phyloP scores from a whole-genome alignment of 2,113 vertebrate genomes.

The Pterocles burchelli region DNA sequence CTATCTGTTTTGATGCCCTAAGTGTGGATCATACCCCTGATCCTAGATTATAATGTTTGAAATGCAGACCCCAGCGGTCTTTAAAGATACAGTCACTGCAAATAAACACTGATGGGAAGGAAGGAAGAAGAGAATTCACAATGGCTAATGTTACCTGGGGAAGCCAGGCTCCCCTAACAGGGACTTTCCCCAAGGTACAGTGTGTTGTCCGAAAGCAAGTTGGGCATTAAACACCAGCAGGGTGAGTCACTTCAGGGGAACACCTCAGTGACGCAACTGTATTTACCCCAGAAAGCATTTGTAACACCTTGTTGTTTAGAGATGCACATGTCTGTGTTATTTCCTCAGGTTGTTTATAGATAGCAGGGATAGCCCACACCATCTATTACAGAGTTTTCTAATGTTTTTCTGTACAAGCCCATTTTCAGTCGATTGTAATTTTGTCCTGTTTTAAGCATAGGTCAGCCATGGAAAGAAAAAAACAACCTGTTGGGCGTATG shows the following conservation, averaged over 20 bases:
- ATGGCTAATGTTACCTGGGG: neutral
- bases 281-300: neutral
- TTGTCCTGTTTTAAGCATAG: neutral
- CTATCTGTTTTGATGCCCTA: neutral
- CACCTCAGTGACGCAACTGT: neutral
- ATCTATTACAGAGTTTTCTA: neutral
- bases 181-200: too few relatives aligned
- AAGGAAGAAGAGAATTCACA: neutral
- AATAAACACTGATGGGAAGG: neutral
- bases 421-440: neutral
- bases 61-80: neutral
- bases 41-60: neutral
- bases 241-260: neutral
- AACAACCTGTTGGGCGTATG: fast-evolving
- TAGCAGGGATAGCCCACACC: neutral
- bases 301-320: neutral
- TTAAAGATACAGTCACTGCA: neutral
- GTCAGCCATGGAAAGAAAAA: neutral
- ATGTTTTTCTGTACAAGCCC: neutral
- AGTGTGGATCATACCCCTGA: neutral
- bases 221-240: neutral
- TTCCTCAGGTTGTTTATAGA: neutral
- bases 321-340: fast-evolving
- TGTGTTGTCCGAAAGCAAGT: neutral
- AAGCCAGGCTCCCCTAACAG: neutral